A percentile compares a stretch with the other conserved stretches of the same genome.
Conservation (phyloP, 1,140 invertebrate species). For the Drosophila gunungcola region DNA sequence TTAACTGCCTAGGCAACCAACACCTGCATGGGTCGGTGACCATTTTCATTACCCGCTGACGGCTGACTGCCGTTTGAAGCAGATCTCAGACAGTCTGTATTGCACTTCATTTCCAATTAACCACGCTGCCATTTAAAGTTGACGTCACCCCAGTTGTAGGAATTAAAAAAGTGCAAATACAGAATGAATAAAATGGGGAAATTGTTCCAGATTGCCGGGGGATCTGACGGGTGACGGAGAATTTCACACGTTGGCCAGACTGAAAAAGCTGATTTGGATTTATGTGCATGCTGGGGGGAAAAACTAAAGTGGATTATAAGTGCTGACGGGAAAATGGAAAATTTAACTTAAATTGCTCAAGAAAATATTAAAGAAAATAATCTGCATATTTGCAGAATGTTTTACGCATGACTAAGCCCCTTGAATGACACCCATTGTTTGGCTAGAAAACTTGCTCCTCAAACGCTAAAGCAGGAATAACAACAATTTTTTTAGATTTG, state of each 20-base stretch:
- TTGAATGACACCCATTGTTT: constrained; percentile 37
- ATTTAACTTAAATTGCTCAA: neutral
- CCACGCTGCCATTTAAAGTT: constrained; percentile 36
- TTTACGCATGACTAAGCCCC: constrained; percentile 16
- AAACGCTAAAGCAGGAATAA: constrained; percentile 8
- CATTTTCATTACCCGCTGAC: constrained; percentile 21
- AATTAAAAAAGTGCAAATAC: constrained; percentile 34
- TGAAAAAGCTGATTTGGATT: constrained; percentile 56
- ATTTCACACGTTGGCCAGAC: constrained; percentile 31
- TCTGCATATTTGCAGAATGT: constrained; percentile 23
- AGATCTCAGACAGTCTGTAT: constrained; percentile 28
- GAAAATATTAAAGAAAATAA: constrained; percentile 2
- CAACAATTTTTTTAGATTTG: constrained; percentile 56
- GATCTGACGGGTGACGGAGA: neutral
- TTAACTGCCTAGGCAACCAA: constrained; percentile 60
- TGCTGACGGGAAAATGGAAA: neutral
- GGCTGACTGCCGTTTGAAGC: constrained; percentile 20
- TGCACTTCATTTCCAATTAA: constrained; percentile 66
- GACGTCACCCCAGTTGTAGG: constrained; percentile 17
- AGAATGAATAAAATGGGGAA: constrained; percentile 14
- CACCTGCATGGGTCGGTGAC: constrained; percentile 39
- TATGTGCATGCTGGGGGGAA: constrained; percentile 47
- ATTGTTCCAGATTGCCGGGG: constrained; percentile 8
- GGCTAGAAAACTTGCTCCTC: constrained; percentile 21
- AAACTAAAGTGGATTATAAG: constrained; percentile 33